These are phyloP conservation scores for Bombus confusus DNA, from an alignment of 1,140 invertebrate species.

Conservation along the genomic window DNA sequence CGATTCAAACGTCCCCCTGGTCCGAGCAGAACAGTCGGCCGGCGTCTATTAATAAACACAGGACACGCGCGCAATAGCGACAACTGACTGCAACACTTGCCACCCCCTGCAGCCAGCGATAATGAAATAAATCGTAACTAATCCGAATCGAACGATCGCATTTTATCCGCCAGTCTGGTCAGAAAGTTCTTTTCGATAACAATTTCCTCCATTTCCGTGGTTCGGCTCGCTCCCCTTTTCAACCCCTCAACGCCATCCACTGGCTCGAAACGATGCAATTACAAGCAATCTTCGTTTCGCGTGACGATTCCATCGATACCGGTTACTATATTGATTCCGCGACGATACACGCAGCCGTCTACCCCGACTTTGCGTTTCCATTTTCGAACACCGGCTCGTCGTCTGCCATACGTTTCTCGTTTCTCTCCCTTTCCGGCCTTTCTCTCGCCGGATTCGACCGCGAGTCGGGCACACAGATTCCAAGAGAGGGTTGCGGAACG, in stretches of 20 bases:
- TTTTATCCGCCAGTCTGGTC: neutral
- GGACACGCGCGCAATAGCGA: neutral
- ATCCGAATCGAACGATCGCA: conserved; percentile 1
- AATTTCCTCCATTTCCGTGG: conserved; percentile 22
- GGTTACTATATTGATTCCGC: conserved; percentile 23
- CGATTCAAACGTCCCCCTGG: no score
- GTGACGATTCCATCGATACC: conserved; percentile 33
- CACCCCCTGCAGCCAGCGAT: neutral
- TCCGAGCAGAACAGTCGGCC: no score
- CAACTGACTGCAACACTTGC: no score
- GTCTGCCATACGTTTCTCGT: neutral
- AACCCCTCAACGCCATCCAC: neutral
- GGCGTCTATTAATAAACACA: conserved; percentile 5
- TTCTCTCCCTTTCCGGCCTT: neutral
- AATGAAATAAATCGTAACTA: conserved; percentile 31
- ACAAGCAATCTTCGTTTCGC: conserved; percentile 47
- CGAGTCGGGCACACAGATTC: neutral
- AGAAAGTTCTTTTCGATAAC: conserved; percentile 33
- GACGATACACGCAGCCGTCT: neutral
- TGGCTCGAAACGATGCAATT: conserved; percentile 42
- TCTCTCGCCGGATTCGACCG: neutral
- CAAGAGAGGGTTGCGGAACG: neutral
- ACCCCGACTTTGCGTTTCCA: neutral
- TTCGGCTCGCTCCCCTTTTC: no score
- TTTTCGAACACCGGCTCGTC: neutral